These are phyloP conservation scores for Manis crassicaudata DNA, from an alignment of 2,797 vertebrate genomes.

Conservation along the genomic window DNA sequence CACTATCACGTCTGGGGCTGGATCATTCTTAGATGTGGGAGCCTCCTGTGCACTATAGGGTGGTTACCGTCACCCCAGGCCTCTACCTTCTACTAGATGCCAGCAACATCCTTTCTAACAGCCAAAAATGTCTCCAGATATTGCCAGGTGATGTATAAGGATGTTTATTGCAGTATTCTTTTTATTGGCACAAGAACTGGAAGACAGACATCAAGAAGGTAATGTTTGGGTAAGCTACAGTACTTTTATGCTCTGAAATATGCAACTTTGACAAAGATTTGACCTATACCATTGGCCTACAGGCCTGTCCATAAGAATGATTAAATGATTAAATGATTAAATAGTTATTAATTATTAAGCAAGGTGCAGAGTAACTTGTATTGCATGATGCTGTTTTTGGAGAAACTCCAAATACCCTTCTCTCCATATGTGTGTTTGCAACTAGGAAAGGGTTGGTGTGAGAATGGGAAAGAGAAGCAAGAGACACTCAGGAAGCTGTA, in stretches of 20 bases:
- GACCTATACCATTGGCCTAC: fast-evolving
- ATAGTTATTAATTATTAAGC: too few species aligned
- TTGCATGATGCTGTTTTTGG: background rate
- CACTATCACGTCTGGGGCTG: fast-evolving
- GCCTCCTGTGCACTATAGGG: background rate
- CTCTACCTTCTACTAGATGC: background rate
- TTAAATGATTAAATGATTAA: too few species aligned
- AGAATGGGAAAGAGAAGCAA: too few species aligned
- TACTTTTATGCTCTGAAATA: background rate
- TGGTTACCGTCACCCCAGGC: background rate
- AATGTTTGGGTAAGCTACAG: background rate
- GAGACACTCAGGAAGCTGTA: background rate
- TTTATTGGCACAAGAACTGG: background rate
- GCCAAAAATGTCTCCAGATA: background rate
- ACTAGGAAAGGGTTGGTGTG: background rate
- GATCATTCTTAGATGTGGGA: background rate
- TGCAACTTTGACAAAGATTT: background rate
- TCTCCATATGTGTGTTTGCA: too few species aligned
- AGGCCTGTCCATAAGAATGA: fast-evolving
- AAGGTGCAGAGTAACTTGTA: background rate
- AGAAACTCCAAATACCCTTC: too few species aligned
- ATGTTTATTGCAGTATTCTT: background rate
- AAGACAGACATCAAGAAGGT: background rate
- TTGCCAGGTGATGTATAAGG: background rate
- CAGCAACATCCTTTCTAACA: background rate